Evolutionary conservation across 2,797 vertebrate genomes (phyloP), one percentile per base, ranked within the genome.

Genomic region (Mormyrus proboscirostris): DNA sequence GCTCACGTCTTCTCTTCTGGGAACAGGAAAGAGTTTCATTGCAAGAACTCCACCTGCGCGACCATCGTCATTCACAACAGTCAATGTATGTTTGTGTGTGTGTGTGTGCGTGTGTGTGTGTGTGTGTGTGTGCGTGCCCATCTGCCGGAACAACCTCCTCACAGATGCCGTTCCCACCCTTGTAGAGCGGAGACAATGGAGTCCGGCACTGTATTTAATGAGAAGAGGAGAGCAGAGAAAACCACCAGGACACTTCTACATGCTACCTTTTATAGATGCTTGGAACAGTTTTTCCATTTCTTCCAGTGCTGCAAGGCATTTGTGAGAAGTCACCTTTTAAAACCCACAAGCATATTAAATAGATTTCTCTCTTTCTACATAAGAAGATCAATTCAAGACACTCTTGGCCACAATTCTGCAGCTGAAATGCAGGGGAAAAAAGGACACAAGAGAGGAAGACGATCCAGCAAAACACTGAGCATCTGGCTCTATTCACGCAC

Each of bases 401-500:
- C 59, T 69, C 41, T 62, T 44, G 57, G 89, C 91, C 87, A 38
- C 73, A 90, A 88, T 89, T 55, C 84, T 62, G 86, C 94, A 95
- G 94, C 93, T 94, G 94, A 92, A 92, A 91, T 90, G 93, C 93
- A 93, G 93, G 91, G 57, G 0, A 76, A 10, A 53, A 86, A 86
- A 86, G 51, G 25, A 25, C 47, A n/a, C 51, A n/a, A n/a, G 65
- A 55, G 25, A 88, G 65, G 55, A 41, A 38, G 38, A 44, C 50
- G 73, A 47, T n/a, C 88, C 86, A 89, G 88, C 59, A 51, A 83
- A 90, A 86, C 65, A 49, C 88, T 12, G 38, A 57, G 88, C 95
- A 94, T 96, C 94, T 96, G 95, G 92, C 93, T 94, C 90, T 92
- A 94, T 95, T 96, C 95, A 95, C 94, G 95, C 92, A 91, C 69